phyloP scores from a whole-genome alignment of 2,888 invertebrate genomes.

The Caprella mutica region DNA sequence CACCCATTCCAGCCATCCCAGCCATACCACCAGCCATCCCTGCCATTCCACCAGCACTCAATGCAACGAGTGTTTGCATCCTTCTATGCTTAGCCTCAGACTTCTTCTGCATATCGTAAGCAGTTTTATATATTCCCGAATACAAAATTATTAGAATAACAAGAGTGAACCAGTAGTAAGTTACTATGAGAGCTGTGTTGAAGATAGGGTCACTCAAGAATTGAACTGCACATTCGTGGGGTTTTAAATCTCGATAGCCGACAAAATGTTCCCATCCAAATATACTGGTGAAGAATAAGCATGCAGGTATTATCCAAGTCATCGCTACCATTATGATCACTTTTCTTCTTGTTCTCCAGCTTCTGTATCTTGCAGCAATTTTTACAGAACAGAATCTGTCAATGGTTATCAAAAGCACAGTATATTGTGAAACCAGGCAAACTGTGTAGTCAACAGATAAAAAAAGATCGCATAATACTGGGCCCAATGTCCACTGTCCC shows the following conservation, averaged over 20 bases:
- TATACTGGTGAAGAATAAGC: conserved; percentile 93
- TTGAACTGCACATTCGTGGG: conserved; percentile 87
- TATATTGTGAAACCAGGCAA: conserved; percentile 96
- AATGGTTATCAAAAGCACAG: conserved; percentile 93
- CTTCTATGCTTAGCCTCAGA: conserved; percentile 92
- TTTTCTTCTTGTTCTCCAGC: conserved; percentile 88
- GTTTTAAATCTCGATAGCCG: conserved; percentile 72
- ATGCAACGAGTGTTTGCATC: conserved; percentile 57
- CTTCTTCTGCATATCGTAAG: conserved; percentile 93
- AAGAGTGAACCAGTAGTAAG: conserved; percentile 94
- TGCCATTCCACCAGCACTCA: conserved; percentile 57
- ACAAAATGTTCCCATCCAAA: conserved; percentile 99
- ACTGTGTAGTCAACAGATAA: conserved; percentile 97
- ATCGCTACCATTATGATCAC: conserved; percentile 95
- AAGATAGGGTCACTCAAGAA: conserved; percentile 95
- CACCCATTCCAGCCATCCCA: conserved; percentile 60
- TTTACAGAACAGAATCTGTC: conserved; percentile 98
- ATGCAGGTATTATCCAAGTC: conserved; percentile 92
- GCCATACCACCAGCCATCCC: conserved; percentile 66
- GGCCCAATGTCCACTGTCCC: conserved; percentile 94
- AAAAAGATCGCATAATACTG: conserved; percentile 93
- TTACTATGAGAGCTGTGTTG: conserved; percentile 90
- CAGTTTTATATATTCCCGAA: conserved; percentile 93
- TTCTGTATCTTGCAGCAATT: conserved; percentile 93
- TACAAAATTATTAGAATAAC: conserved; percentile 90